Evolutionary conservation across 1,140 invertebrate genomes (phyloP).

Genomic region (Drosophila takahashii): DNA sequence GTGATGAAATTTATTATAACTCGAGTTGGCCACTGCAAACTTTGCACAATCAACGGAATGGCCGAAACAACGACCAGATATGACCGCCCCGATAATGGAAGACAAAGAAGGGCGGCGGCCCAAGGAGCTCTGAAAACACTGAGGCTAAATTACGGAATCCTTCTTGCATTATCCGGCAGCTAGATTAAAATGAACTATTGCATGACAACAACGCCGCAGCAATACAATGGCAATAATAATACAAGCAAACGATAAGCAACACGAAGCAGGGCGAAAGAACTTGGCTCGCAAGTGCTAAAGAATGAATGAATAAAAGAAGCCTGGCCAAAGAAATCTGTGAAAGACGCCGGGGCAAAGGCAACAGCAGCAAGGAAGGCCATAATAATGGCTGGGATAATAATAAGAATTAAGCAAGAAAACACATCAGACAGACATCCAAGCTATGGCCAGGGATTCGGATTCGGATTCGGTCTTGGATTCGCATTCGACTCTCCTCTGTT

Average conservation of each 20-base stretch:
- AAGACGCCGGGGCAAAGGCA: conserved; percentile 47
- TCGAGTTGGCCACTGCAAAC: conserved; percentile 60
- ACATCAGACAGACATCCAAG: conserved; percentile 67
- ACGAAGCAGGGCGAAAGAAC: conserved; percentile 56
- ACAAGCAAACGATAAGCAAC: conserved; percentile 81
- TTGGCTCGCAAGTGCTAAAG: conserved; percentile 61
- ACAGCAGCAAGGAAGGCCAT: conserved; percentile 54
- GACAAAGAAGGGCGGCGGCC: conserved; percentile 61
- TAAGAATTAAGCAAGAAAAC: conserved; percentile 84
- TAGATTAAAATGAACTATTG: conserved; percentile 84
- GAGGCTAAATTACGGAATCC: conserved; percentile 76
- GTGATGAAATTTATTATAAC: conserved; percentile 76
- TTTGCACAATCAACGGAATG: conserved; percentile 64
- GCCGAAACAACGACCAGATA: conserved; percentile 38
- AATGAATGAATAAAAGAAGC: conserved; percentile 59
- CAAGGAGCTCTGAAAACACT: conserved; percentile 24
- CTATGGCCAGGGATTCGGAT: conserved; percentile 28
- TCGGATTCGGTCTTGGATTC: conserved; percentile 25
- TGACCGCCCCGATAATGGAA: conserved; percentile 57
- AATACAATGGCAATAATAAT: conserved; percentile 82
- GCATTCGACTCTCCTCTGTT: conserved; percentile 24
- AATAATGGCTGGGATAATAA: conserved; percentile 82
- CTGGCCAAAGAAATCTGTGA: conserved; percentile 65
- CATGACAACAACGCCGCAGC: conserved; percentile 64
- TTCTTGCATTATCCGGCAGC: conserved; percentile 81